Percentiles rank a stretch among this genome's conserved stretches.
Conservation (phyloP, 2,888 invertebrate species). For the Leptarthrus brevirostris region DNA sequence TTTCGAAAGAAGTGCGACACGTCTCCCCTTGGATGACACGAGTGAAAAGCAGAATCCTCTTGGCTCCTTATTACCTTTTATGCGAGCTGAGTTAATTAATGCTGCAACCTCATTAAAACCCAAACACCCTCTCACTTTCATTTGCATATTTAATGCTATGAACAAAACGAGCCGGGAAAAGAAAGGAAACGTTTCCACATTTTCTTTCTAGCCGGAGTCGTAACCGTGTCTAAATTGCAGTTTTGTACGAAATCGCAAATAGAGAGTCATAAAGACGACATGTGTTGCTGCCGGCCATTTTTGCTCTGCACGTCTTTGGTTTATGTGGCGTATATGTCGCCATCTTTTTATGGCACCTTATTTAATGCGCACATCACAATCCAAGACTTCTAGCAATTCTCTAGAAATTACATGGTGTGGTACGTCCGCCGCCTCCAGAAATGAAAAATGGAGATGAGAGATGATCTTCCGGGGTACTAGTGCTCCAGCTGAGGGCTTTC, state of each 20-base stretch:
- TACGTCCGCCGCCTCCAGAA: constrained; percentile 27
- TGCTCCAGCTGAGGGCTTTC: background rate
- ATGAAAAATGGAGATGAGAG: constrained; percentile 39
- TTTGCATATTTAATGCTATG: constrained; percentile 5
- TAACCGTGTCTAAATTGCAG: constrained; percentile 20
- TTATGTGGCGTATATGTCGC: constrained; percentile 27
- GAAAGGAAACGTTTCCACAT: background rate
- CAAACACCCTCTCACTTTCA: constrained; percentile 38
- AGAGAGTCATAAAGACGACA: constrained; percentile 44
- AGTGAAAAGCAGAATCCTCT: constrained; percentile 13
- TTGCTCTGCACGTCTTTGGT: constrained; percentile 2
- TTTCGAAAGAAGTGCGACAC: constrained; percentile 28
- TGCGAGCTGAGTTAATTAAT: constrained; percentile 32
- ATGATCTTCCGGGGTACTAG: constrained; percentile 15
- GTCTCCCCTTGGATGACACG: constrained; percentile 17
- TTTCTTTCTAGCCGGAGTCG: background rate
- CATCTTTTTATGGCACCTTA: constrained; percentile 42
- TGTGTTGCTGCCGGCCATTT: constrained; percentile 44
- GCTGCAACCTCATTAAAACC: constrained; percentile 38
- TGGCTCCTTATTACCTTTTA: constrained; percentile 35
- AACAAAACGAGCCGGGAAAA: background rate
- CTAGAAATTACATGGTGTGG: constrained; percentile 24
- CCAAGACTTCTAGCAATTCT: constrained; percentile 20
- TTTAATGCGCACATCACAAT: constrained; percentile 20
- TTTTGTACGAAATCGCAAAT: constrained; percentile 20